These are phyloP conservation scores for Pao palembangensis DNA, from an alignment of 2,113 vertebrate species.

Conservation along the genomic window DNA sequence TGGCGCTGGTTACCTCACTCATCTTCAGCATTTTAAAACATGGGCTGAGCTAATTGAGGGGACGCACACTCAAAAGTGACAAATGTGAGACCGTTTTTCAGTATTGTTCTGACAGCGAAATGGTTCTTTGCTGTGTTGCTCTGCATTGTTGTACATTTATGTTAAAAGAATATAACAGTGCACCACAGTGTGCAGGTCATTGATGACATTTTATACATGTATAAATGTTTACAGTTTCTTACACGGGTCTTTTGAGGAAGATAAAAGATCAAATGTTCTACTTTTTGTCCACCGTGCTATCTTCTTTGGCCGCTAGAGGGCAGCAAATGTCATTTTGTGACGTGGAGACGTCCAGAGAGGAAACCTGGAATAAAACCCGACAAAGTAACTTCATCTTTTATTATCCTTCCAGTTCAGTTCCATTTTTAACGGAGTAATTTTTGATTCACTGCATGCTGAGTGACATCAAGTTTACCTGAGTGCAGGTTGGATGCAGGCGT, in stretches of 20 bases:
- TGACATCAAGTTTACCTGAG: too few relatives aligned
- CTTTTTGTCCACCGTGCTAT: neutral
- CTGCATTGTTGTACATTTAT: constrained; percentile 13
- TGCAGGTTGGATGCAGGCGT: too few relatives aligned
- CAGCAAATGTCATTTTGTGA: constrained; percentile 26
- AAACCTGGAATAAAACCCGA: constrained; percentile 10
- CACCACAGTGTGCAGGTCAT: constrained; percentile 1
- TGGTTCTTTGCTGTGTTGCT: neutral
- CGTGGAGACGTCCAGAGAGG: constrained; percentile 6
- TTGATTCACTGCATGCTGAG: too few relatives aligned
- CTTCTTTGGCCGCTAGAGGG: constrained; percentile 36
- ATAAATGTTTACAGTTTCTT: constrained; percentile 11
- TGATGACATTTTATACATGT: constrained; percentile 12
- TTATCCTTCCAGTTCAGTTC: constrained; percentile 6
- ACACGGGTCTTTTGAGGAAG: neutral
- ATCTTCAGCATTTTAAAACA: too few relatives aligned
- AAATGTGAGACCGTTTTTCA: constrained; percentile 3
- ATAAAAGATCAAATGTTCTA: neutral
- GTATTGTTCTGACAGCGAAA: constrained; percentile 16
- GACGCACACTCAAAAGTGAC: too few relatives aligned
- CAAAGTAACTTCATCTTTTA: neutral
- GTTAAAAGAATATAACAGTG: neutral
- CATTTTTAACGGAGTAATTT: neutral
- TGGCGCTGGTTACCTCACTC: too few relatives aligned
- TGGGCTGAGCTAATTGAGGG: too few relatives aligned